These are phyloP conservation scores for Engystomops pustulosus DNA, from an alignment of 2,113 vertebrate genomes.

Conservation along the genomic window DNA sequence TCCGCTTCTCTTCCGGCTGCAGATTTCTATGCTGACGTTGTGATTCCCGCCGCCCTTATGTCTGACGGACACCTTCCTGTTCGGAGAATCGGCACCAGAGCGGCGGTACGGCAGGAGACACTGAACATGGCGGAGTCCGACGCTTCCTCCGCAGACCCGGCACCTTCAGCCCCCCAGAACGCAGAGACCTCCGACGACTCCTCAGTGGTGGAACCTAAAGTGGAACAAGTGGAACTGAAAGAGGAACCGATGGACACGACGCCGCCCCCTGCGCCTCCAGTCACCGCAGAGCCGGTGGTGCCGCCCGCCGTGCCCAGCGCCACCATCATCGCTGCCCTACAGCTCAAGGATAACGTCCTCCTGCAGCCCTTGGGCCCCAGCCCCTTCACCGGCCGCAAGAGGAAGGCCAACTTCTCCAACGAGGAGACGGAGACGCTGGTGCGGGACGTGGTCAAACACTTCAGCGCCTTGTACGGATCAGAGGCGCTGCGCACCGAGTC, in stretches of 20 bases:
- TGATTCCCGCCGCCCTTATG: conserved; percentile 1
- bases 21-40: neutral
- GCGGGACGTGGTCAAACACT: conserved; percentile 72
- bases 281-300: neutral
- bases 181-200: neutral
- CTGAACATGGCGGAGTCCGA: conserved; percentile 65
- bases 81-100: conserved; percentile 62
- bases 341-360: neutral
- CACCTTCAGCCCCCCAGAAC: neutral
- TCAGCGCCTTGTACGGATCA: conserved; percentile 71
- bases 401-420: conserved; percentile 73
- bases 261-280: neutral
- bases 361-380: conserved; percentile 33
- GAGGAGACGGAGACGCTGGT: conserved; percentile 74
- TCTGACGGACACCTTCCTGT: conserved; percentile 60
- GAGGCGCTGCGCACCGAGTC: conserved; percentile 72
- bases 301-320: neutral
- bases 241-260: neutral
- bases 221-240: neutral
- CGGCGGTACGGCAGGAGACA: conserved; percentile 63
- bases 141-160: conserved; percentile 65
- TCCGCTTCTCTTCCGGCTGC: neutral
- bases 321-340: neutral
- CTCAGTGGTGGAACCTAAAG: neutral
- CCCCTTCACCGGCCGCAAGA: conserved; percentile 56